phyloP scores from a whole-genome alignment of 2,888 invertebrate genomes.

The Portevinia maculata region DNA sequence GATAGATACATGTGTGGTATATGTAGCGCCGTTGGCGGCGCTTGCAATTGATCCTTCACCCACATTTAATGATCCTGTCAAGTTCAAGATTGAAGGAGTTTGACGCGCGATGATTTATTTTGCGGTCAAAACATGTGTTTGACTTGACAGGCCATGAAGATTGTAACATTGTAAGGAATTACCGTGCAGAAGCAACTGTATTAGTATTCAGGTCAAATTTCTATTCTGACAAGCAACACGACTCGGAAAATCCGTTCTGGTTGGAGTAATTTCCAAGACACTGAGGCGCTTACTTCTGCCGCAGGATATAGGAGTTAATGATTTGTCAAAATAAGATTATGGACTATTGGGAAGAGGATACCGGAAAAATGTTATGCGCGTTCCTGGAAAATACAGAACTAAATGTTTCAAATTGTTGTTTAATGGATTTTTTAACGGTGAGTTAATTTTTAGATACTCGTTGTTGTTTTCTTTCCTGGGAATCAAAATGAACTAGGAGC shows the following conservation, averaged over 20 bases:
- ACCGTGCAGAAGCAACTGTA: slow-evolving; percentile 49
- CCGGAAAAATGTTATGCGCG: slow-evolving; percentile 35
- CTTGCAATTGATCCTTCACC: slow-evolving; percentile 76
- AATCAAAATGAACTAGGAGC: background rate
- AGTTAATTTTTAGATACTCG: slow-evolving; percentile 34
- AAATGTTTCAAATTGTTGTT: slow-evolving; percentile 45
- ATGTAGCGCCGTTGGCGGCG: slow-evolving; percentile 50
- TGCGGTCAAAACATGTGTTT: slow-evolving; percentile 83
- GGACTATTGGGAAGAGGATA: slow-evolving; percentile 44
- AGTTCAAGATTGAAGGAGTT: slow-evolving; percentile 62
- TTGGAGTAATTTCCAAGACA: slow-evolving; percentile 60
- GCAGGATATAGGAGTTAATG: slow-evolving; percentile 75
- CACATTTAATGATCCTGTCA: slow-evolving; percentile 76
- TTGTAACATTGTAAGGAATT: background rate
- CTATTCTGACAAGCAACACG: slow-evolving; percentile 40
- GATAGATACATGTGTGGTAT: slow-evolving; percentile 54
- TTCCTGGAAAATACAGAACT: slow-evolving; percentile 49
- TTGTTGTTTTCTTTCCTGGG: background rate
- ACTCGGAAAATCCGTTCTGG: slow-evolving; percentile 64
- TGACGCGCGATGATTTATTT: slow-evolving; percentile 82
- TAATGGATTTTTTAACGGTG: slow-evolving; percentile 65
- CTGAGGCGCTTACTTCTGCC: slow-evolving; percentile 55
- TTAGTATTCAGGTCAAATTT: slow-evolving; percentile 68
- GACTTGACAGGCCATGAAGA: slow-evolving; percentile 80
- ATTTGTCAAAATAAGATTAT: slow-evolving; percentile 75